phyloP scores from a whole-genome alignment of 2,113 vertebrate genomes.

The Microcebus lehilahytsara region DNA sequence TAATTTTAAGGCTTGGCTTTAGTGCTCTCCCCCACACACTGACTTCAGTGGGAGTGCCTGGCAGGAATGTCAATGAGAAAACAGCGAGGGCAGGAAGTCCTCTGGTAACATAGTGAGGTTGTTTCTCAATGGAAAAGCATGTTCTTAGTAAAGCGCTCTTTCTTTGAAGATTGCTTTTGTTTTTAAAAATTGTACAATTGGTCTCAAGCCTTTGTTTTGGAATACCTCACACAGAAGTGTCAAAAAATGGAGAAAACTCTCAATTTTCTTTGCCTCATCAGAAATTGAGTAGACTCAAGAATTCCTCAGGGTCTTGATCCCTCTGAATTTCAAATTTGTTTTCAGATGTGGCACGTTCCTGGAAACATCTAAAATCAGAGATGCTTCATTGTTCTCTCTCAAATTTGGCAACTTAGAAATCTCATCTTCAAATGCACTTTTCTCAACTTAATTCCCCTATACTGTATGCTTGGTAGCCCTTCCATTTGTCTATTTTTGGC shows the following conservation, averaged over 20 bases:
- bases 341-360: neutral
- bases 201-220: conserved; percentile 36
- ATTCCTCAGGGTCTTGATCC: neutral
- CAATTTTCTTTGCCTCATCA: neutral
- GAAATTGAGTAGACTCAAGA: neutral
- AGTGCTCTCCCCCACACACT: neutral
- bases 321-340: neutral
- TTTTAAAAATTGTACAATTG: conserved; percentile 5
- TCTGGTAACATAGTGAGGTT: neutral
- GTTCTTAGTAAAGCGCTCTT: neutral
- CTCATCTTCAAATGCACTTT: neutral
- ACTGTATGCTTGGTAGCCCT: neutral
- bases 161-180: neutral
- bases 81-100: neutral
- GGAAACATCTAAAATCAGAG: conserved; percentile 15
- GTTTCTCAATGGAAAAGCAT: neutral
- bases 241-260: neutral
- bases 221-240: neutral
- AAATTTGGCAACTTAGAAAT: conserved; percentile 27
- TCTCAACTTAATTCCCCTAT: neutral
- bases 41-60: neutral
- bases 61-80: neutral
- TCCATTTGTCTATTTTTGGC: neutral
- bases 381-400: neutral
- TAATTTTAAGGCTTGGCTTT: neutral